These are phyloP conservation scores for Podarcis muralis DNA, from an alignment of 2,113 vertebrate species.

Conservation along the genomic window DNA sequence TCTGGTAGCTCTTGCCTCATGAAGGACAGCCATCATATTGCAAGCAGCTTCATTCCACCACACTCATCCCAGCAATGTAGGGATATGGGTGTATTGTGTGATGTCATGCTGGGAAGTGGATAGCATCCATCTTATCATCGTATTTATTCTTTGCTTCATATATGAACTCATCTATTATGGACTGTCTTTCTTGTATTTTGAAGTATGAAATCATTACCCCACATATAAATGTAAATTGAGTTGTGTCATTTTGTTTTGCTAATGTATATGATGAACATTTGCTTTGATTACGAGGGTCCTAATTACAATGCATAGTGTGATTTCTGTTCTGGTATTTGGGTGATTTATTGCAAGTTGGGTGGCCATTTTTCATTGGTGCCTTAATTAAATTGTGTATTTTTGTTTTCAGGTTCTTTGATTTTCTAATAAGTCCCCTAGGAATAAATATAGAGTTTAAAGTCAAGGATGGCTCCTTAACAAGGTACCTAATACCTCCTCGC, in stretches of 20 bases:
- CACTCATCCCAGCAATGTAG: not conserved
- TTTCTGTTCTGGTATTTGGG: not conserved
- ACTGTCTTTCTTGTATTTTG: not conserved
- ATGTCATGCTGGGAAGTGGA: not conserved
- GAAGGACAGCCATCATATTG: not conserved
- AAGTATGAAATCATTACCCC: not conserved
- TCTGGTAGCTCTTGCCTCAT: not conserved
- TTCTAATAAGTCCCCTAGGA: not conserved
- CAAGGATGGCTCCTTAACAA: not conserved
- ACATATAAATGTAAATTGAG: not conserved
- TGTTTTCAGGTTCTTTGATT: not conserved
- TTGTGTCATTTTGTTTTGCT: not conserved
- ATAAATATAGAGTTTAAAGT: not conserved
- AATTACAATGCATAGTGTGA: not conserved
- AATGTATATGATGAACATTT: not conserved
- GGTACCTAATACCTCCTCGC: not conserved
- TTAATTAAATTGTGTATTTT: constrained; percentile 9
- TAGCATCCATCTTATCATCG: not conserved
- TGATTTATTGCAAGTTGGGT: not conserved
- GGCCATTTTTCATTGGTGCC: not conserved
- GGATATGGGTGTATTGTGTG: not conserved
- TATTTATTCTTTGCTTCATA: not conserved
- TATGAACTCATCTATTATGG: not conserved
- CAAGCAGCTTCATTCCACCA: too few relatives aligned
- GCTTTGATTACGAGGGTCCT: not conserved